phyloP scores from a whole-genome alignment of 2,113 vertebrate species.

The Enhydra lutris region DNA sequence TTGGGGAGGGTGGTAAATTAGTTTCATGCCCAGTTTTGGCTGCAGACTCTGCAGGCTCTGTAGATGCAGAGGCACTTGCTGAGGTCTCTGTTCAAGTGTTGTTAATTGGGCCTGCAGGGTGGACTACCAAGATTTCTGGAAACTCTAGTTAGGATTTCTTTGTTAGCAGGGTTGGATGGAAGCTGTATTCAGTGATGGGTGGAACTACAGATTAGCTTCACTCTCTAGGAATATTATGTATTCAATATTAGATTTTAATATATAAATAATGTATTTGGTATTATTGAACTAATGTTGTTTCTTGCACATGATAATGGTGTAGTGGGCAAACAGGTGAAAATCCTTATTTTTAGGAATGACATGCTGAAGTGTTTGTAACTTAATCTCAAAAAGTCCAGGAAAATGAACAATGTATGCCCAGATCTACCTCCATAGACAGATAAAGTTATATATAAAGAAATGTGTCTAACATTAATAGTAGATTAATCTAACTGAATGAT shows the following conservation, averaged over 20 bases:
- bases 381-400: background rate
- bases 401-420: background rate
- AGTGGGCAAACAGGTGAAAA: background rate
- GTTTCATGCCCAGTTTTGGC: background rate
- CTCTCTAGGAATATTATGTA: background rate
- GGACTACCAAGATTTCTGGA: background rate
- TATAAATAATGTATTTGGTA: background rate
- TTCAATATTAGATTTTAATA: background rate
- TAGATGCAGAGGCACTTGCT: background rate
- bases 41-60: background rate
- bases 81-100: background rate
- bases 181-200: background rate
- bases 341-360: background rate
- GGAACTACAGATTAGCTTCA: background rate
- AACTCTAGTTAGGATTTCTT: background rate
- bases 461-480: background rate
- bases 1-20: background rate
- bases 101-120: background rate
- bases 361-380: background rate
- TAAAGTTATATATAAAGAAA: background rate
- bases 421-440: background rate
- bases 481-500: background rate
- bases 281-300: background rate
- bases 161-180: background rate
- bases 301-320: background rate